These are phyloP conservation scores for Engraulis encrasicolus DNA, from an alignment of 2,113 vertebrate species.

Conservation along the genomic window DNA sequence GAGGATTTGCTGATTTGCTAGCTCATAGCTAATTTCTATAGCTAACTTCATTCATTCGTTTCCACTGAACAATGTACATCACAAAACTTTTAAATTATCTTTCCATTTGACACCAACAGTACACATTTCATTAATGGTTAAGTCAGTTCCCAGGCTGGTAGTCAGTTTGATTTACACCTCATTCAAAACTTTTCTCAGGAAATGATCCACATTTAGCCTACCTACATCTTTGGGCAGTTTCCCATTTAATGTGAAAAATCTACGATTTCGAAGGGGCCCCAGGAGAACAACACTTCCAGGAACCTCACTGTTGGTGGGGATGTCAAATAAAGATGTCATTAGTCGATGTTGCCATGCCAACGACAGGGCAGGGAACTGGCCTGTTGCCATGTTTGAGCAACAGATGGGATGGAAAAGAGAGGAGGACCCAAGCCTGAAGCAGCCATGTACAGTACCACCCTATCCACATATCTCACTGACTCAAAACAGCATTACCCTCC, in stretches of 20 bases:
- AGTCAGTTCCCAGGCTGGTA: not conserved
- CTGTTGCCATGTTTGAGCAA: slow-evolving; percentile 52
- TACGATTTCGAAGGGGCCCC: slow-evolving; percentile 1
- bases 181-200: slow-evolving; percentile 24
- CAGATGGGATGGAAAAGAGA: slow-evolving; percentile 51
- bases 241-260: slow-evolving; percentile 10
- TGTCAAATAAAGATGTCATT: slow-evolving; percentile 64
- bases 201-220: slow-evolving; percentile 18
- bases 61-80: too few relatives aligned
- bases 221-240: slow-evolving; percentile 28
- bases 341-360: slow-evolving; percentile 56
- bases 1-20: not conserved
- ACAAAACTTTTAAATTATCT: not conserved
- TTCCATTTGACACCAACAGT: not conserved
- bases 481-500: not conserved
- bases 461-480: not conserved
- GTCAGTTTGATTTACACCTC: slow-evolving; percentile 6
- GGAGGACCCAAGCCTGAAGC: slow-evolving; percentile 8
- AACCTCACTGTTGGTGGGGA: slow-evolving; percentile 47
- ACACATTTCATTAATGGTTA: not conserved
- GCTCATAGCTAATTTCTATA: not conserved
- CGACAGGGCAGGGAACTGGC: slow-evolving; percentile 37
- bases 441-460: not conserved
- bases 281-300: slow-evolving; percentile 32
- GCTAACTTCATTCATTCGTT: too few relatives aligned